Evolutionary conservation across 2,113 vertebrate genomes (phyloP).

Genomic region (Cryptotis parvus): DNA sequence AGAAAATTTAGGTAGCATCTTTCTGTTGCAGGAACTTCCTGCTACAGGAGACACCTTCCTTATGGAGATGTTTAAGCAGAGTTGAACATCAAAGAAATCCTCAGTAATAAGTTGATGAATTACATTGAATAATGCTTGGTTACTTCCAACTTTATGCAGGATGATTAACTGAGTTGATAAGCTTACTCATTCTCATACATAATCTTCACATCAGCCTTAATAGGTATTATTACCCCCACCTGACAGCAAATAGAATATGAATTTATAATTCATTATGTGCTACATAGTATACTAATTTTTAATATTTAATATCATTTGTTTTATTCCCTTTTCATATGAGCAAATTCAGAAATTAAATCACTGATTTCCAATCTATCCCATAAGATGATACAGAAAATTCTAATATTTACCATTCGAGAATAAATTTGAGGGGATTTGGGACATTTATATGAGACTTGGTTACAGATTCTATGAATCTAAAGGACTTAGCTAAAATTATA

Average conservation of each 20-base stretch:
- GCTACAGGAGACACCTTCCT: neutral
- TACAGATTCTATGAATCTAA: neutral
- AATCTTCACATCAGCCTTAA: neutral
- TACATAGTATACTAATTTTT: neutral
- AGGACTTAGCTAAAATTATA: neutral
- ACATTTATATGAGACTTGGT: neutral
- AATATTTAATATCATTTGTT: neutral
- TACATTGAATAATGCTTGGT: neutral
- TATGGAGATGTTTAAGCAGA: neutral
- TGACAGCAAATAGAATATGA: neutral
- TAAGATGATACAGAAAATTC: conserved; percentile 20
- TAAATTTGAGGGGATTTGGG: neutral
- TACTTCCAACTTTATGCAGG: neutral
- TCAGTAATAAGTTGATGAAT: neutral
- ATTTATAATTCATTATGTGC: conserved; percentile 11
- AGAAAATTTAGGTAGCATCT: neutral
- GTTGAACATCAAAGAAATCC: neutral
- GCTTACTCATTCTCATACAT: neutral
- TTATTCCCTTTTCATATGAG: conserved; percentile 36
- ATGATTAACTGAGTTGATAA: too few relatives aligned
- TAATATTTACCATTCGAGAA: conserved; percentile 26
- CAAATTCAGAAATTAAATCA: conserved; percentile 30
- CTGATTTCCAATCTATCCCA: neutral
- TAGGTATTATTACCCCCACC: neutral
- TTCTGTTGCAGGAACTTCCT: neutral